Percentiles rank a stretch among this genome's conserved stretches.
phyloP scores from a whole-genome alignment of 2,888 invertebrate species.

The Erebia palarica region DNA sequence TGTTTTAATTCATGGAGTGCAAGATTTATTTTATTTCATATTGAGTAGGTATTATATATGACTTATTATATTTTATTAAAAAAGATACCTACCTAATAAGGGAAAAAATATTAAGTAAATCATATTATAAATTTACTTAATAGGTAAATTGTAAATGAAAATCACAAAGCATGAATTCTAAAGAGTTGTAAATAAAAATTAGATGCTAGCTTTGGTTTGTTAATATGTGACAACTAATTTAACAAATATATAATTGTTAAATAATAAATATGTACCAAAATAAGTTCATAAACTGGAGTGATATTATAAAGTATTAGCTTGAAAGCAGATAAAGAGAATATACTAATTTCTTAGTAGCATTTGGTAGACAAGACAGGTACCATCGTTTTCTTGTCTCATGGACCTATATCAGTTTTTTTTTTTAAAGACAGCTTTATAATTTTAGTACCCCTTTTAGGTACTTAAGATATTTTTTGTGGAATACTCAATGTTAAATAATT shows the following conservation, averaged over 20 bases:
- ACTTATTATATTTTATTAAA: slow-evolving; percentile 6
- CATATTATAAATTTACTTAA: slow-evolving; percentile 25
- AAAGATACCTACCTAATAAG: neutral
- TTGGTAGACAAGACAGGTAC: too few relatives aligned
- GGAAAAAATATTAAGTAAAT: neutral
- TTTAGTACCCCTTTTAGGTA: neutral
- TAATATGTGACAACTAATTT: slow-evolving; percentile 2
- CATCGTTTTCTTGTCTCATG: neutral
- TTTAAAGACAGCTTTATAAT: neutral
- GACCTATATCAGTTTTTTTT: too few relatives aligned
- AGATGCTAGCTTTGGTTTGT: slow-evolving; percentile 51
- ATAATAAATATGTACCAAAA: too few relatives aligned
- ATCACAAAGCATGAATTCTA: slow-evolving; percentile 77
- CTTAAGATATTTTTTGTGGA: neutral
- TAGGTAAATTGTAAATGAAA: slow-evolving; percentile 61
- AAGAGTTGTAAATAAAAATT: slow-evolving; percentile 70
- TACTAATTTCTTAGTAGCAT: too few relatives aligned
- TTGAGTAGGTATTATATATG: neutral
- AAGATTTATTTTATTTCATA: neutral
- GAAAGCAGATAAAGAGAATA: too few relatives aligned
- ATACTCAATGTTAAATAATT: slow-evolving; percentile 4
- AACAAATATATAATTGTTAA: too few relatives aligned
- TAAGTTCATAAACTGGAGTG: too few relatives aligned
- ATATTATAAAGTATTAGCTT: too few relatives aligned
- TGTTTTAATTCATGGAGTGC: slow-evolving; percentile 39